These are phyloP conservation scores for Odontocolon sp. DNA, from an alignment of 2,888 invertebrate genomes.

Conservation along the genomic window DNA sequence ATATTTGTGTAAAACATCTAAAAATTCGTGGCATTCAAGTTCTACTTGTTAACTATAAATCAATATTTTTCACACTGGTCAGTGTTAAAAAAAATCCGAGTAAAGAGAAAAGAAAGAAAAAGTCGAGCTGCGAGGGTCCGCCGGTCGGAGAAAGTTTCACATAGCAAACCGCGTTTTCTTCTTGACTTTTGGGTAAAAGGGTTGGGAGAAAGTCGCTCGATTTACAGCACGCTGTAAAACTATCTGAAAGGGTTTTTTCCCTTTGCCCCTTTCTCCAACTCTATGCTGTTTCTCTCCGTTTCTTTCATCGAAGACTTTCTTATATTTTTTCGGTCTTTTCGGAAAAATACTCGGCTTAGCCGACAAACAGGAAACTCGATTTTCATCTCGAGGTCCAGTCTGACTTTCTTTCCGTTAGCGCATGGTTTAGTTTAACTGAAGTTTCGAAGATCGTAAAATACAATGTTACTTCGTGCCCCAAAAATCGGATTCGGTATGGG, in stretches of 20 bases:
- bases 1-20: no score
- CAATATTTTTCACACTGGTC: no score
- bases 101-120: constrained; percentile 32
- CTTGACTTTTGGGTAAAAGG: constrained; percentile 72
- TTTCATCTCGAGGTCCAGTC: constrained; percentile 7
- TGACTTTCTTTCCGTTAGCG: constrained; percentile 24
- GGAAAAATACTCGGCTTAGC: not conserved
- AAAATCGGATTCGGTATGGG: constrained; percentile 39
- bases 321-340: constrained; percentile 40
- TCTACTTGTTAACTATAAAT: no score
- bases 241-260: constrained; percentile 68
- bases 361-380: not conserved
- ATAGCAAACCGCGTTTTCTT: constrained; percentile 47
- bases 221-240: constrained; percentile 77
- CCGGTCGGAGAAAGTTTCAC: constrained; percentile 66
- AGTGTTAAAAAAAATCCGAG: not conserved
- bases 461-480: not conserved
- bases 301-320: constrained; percentile 47
- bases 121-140: constrained; percentile 23
- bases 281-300: constrained; percentile 22
- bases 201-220: constrained; percentile 78
- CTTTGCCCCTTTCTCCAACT: constrained; percentile 22
- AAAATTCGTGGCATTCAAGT: no score
- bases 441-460: constrained; percentile 33
- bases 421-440: constrained; percentile 23